These are phyloP conservation scores for Rhagologus leucostigma DNA, from an alignment of 2,113 vertebrate species.

Conservation along the genomic window DNA sequence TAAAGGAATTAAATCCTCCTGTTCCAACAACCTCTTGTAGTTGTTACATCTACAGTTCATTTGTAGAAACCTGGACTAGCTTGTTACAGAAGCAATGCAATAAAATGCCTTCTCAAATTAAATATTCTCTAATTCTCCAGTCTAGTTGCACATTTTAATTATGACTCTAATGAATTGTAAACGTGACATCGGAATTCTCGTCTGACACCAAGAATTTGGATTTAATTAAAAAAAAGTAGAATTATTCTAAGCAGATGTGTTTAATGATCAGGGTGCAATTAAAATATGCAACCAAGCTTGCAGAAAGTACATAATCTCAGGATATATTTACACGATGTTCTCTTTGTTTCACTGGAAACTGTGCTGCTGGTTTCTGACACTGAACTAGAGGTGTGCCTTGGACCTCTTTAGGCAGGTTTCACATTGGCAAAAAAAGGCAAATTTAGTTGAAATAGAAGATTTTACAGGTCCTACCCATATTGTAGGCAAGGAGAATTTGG, in stretches of 20 bases:
- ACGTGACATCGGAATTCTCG: conserved; percentile 30
- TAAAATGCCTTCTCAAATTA: conserved; percentile 12
- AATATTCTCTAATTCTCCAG: conserved; percentile 20
- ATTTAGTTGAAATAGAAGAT: not conserved
- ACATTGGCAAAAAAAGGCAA: not conserved
- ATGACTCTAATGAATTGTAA: conserved; percentile 32
- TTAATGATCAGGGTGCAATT: conserved; percentile 16
- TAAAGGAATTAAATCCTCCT: not conserved
- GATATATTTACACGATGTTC: not conserved
- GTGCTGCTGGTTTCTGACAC: not conserved
- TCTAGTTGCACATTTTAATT: conserved; percentile 48
- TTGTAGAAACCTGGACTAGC: not conserved
- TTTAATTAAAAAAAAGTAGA: conserved; percentile 51
- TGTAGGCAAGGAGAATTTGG: not conserved
- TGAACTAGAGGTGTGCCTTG: not conserved
- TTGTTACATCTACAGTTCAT: not conserved
- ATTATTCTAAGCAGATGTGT: not conserved
- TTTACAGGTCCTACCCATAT: not conserved
- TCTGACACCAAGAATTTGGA: not conserved
- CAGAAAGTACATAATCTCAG: conserved; percentile 3
- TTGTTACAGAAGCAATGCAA: not conserved
- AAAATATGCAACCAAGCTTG: conserved; percentile 1
- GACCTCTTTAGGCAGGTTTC: not conserved
- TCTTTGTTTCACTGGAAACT: not conserved
- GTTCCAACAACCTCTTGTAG: not conserved